phyloP scores from a whole-genome alignment of 2,888 invertebrate species.

The Tromatobia lineatoria region DNA sequence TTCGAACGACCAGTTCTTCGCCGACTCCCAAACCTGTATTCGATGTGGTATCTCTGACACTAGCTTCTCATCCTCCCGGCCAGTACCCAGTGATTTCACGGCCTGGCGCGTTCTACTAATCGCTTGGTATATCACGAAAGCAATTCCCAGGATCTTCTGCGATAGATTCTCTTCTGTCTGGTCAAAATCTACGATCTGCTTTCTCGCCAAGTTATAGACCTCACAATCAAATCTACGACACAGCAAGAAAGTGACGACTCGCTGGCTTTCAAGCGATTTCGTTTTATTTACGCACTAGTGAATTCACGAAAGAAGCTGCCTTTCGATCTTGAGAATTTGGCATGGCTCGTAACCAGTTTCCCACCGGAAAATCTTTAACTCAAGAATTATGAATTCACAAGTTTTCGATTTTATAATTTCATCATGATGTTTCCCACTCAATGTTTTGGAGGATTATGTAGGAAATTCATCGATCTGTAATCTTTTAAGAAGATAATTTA shows the following conservation, averaged over 20 bases:
- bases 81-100: conserved; percentile 72
- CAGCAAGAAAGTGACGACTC: not conserved
- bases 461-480: too few relatives aligned
- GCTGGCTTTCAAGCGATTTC: not conserved
- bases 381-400: not conserved
- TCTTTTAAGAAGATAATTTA: too few relatives aligned
- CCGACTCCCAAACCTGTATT: conserved; percentile 47
- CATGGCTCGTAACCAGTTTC: not conserved
- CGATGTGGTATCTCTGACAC: conserved; percentile 35
- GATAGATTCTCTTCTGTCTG: conserved; percentile 31
- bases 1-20: conserved; percentile 47
- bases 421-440: too few relatives aligned
- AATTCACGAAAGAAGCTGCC: not conserved
- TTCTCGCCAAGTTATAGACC: conserved; percentile 15
- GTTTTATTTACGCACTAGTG: not conserved
- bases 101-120: conserved; percentile 71
- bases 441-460: too few relatives aligned
- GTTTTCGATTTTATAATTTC: too few relatives aligned
- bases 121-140: conserved; percentile 70
- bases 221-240: not conserved
- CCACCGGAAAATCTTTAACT: not conserved
- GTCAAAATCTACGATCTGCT: conserved; percentile 22
- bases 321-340: not conserved
- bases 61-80: conserved; percentile 38
- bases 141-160: conserved; percentile 53